phyloP scores from a whole-genome alignment of 2,888 invertebrate genomes.

The Scrobipalpa atriplicella region DNA sequence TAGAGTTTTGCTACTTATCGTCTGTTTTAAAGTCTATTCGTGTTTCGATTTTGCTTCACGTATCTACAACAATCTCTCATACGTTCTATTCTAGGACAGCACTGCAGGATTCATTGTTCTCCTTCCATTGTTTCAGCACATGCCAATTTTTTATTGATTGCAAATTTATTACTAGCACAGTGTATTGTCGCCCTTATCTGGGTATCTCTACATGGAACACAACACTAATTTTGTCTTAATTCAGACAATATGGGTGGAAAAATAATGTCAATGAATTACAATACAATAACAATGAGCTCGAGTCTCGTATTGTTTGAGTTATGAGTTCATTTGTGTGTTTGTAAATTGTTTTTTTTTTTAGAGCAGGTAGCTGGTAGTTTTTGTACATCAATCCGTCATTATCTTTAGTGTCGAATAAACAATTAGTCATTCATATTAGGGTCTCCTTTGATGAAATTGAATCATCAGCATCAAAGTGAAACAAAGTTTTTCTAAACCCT shows the following conservation, averaged over 20 bases:
- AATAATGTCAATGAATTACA: slow-evolving; percentile 29
- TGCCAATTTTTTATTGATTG: slow-evolving; percentile 67
- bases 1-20: background rate
- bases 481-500: background rate
- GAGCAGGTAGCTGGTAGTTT: background rate
- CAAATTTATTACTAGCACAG: slow-evolving; percentile 64
- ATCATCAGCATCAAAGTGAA: background rate
- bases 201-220: slow-evolving; percentile 32
- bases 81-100: background rate
- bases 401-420: background rate
- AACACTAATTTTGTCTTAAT: slow-evolving; percentile 38
- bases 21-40: background rate
- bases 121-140: slow-evolving; percentile 67
- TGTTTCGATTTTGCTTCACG: background rate
- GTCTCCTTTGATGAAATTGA: too few relatives aligned
- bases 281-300: slow-evolving; percentile 16
- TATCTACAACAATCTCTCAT: background rate
- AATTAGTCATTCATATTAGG: background rate
- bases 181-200: slow-evolving; percentile 65
- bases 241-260: slow-evolving; percentile 19
- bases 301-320: slow-evolving; percentile 1
- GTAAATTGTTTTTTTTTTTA: slow-evolving; percentile 8
- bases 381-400: background rate
- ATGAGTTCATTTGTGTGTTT: slow-evolving; percentile 1
- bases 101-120: slow-evolving; percentile 56